Percentiles rank a stretch among this genome's conserved stretches.
Conservation (phyloP, 2,888 invertebrate genomes). For the Mesorhabditis sp. region DNA sequence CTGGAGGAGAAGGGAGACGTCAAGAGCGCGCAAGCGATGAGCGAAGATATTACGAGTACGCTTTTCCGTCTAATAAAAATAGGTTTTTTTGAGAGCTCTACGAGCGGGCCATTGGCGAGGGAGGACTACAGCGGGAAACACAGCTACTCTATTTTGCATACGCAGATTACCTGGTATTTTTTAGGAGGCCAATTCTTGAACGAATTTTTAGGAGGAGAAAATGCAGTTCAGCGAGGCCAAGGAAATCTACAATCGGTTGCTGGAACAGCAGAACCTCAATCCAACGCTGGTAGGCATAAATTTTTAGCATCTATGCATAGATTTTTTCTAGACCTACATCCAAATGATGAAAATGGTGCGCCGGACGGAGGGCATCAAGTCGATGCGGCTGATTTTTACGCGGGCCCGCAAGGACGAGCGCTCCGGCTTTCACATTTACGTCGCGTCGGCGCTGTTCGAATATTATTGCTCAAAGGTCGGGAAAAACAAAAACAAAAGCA, state of each 20-base stretch:
- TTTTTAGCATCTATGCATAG: neutral
- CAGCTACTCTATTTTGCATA: constrained; percentile 94
- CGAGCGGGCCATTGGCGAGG: constrained; percentile 79
- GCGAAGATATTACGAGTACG: constrained; percentile 38
- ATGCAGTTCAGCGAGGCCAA: constrained; percentile 94
- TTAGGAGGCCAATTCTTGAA: neutral
- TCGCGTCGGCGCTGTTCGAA: constrained; percentile 95
- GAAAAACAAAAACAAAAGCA: neutral
- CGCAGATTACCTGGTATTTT: constrained; percentile 69
- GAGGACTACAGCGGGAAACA: constrained; percentile 80
- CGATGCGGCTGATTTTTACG: constrained; percentile 89
- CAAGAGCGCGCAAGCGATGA: constrained; percentile 32
- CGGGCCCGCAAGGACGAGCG: constrained; percentile 81
- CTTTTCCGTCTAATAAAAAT: neutral
- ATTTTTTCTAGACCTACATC: constrained; percentile 74
- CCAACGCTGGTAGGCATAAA: constrained; percentile 73
- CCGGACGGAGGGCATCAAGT: constrained; percentile 93
- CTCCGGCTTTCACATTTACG: constrained; percentile 86
- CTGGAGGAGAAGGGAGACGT: constrained; percentile 70
- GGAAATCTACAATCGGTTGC: constrained; percentile 85
- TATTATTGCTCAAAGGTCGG: constrained; percentile 87
- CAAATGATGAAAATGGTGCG: constrained; percentile 99
- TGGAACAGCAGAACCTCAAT: constrained; percentile 84
- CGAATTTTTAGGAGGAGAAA: constrained; percentile 73
- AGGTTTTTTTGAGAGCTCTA: constrained; percentile 70